Percentiles rank a stretch among this genome's conserved stretches.
Conservation (phyloP, 1,140 invertebrate genomes). For the Atta cephalotes region DNA sequence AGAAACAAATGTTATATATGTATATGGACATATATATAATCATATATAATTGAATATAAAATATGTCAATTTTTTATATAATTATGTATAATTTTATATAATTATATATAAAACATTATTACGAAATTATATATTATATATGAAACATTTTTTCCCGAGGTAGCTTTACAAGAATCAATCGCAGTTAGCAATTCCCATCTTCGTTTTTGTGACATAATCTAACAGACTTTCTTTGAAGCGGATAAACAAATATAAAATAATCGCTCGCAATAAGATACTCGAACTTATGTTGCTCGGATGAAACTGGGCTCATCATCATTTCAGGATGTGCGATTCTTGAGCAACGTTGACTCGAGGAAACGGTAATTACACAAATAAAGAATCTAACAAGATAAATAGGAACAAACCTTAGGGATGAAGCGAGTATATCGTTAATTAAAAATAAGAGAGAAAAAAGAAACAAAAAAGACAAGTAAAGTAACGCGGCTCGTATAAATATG, state of each 20-base stretch:
- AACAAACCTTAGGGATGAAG: slow-evolving; percentile 53
- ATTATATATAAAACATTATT: no score
- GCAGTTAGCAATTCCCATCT: slow-evolving; percentile 39
- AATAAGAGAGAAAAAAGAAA: slow-evolving; percentile 14
- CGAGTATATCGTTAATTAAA: slow-evolving; percentile 55
- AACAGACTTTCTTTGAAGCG: slow-evolving; percentile 45
- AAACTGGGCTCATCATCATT: slow-evolving; percentile 5
- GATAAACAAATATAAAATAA: slow-evolving; percentile 63
- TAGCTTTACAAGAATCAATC: slow-evolving; percentile 53
- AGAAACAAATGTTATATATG: no score
- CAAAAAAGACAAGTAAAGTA: slow-evolving; percentile 16
- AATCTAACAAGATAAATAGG: slow-evolving; percentile 56
- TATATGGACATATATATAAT: no score
- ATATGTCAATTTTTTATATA: no score
- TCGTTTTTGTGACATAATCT: slow-evolving; percentile 12
- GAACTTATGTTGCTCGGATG: not conserved
- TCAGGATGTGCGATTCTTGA: not conserved
- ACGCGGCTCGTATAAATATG: slow-evolving; percentile 37
- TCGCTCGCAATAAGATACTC: slow-evolving; percentile 24
- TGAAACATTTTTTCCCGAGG: no score
- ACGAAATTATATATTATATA: no score
- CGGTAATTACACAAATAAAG: slow-evolving; percentile 55
- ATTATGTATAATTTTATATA: no score
- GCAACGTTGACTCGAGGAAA: slow-evolving; percentile 21
- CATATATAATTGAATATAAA: no score